These are phyloP conservation scores for Euura saliciscinereae DNA, from an alignment of 1,140 invertebrate genomes.

Conservation along the genomic window DNA sequence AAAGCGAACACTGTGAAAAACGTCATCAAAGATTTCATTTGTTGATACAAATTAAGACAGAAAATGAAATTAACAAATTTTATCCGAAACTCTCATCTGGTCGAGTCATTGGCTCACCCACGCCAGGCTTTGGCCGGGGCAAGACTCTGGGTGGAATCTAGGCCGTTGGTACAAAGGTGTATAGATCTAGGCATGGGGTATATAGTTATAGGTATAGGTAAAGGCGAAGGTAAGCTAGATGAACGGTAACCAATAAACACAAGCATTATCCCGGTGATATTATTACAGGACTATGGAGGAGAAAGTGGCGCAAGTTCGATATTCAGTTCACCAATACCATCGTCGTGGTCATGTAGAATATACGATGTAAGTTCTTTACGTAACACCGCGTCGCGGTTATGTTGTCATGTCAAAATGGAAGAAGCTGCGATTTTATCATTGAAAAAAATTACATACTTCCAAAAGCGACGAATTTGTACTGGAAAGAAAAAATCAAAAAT, in stretches of 20 bases:
- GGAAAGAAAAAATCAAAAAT: too few relatives aligned
- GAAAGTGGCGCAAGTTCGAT: constrained; percentile 6
- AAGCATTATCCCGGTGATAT: background rate
- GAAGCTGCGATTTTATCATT: too few relatives aligned
- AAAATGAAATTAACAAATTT: too few relatives aligned
- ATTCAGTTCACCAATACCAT: background rate
- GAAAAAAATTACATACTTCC: too few relatives aligned
- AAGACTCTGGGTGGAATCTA: background rate
- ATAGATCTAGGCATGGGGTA: background rate
- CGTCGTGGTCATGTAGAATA: too few relatives aligned
- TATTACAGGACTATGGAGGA: background rate
- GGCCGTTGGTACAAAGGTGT: too few relatives aligned
- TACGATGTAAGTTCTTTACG: too few relatives aligned
- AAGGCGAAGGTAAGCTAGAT: background rate
- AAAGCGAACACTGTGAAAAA: too few relatives aligned
- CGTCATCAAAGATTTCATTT: too few relatives aligned
- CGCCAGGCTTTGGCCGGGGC: background rate
- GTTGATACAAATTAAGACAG: too few relatives aligned
- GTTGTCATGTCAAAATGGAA: too few relatives aligned
- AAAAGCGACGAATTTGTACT: too few relatives aligned
- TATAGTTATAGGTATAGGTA: background rate
- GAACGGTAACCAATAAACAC: constrained; percentile 4
- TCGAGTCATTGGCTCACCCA: constrained; percentile 1
- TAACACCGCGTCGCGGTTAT: background rate
- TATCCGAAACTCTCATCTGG: background rate